A percentile compares a stretch with the other conserved stretches of the same genome.
Conservation (phyloP, 2,113 vertebrate genomes). For the Nipponia nippon region DNA sequence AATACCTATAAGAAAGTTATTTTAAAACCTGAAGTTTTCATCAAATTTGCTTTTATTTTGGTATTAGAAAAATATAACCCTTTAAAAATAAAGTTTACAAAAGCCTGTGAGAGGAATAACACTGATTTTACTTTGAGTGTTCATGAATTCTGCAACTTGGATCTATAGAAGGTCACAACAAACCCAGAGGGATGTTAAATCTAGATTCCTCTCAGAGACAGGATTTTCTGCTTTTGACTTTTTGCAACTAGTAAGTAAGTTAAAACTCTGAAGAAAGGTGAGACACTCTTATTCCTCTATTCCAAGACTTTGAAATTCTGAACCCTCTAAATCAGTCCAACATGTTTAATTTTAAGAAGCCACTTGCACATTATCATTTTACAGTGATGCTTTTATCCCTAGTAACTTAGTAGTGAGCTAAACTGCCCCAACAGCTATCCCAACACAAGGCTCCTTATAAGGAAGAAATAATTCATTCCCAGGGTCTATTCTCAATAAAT, state of each 20-base stretch:
- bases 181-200: neutral
- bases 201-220: neutral
- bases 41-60: neutral
- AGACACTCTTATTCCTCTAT: neutral
- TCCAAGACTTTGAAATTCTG: neutral
- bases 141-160: neutral
- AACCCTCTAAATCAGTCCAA: neutral
- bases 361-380: neutral
- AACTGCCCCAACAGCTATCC: neutral
- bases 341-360: neutral
- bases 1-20: neutral
- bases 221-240: neutral
- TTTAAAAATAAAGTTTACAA: neutral
- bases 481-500: constrained; percentile 2
- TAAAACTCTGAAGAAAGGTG: neutral
- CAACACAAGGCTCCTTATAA: neutral
- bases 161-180: neutral
- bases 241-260: neutral
- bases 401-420: neutral
- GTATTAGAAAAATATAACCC: neutral
- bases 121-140: neutral
- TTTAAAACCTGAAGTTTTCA: neutral
- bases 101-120: neutral
- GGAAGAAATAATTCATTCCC: constrained; percentile 32
- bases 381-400: neutral